Conservation (phyloP, 1,140 invertebrate genomes). For the Acromyrmex echinatior region DNA sequence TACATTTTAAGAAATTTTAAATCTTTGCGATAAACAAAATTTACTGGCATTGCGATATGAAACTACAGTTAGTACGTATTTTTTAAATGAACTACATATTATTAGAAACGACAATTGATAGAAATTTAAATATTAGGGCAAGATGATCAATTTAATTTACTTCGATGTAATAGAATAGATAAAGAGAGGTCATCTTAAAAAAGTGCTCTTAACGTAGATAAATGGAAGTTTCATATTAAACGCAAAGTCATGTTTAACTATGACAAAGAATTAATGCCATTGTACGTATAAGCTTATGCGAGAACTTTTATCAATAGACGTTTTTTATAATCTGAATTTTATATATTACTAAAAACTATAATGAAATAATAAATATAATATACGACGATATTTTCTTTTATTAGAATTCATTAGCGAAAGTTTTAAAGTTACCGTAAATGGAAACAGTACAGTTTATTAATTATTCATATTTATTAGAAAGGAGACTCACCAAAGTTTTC, state of each 20-base stretch:
- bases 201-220: not conserved
- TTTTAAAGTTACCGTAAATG: not conserved
- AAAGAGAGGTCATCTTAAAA: not conserved
- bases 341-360: not conserved
- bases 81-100: not conserved
- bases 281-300: not conserved
- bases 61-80: not conserved
- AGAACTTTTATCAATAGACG: not conserved
- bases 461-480: slow-evolving; percentile 14
- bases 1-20: not conserved
- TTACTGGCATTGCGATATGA: not conserved
- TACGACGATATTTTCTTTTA: not conserved
- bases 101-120: not conserved
- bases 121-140: not conserved
- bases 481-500: not conserved
- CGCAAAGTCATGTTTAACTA: slow-evolving; percentile 5
- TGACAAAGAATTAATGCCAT: not conserved
- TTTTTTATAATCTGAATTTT: not conserved
- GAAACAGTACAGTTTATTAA: not conserved
- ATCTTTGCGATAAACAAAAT: not conserved
- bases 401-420: not conserved
- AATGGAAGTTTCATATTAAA: slow-evolving; percentile 15
- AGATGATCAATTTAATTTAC: slow-evolving; percentile 2
- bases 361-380: not conserved
- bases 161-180: not conserved